Percentiles rank a stretch among this genome's conserved stretches.
These are phyloP conservation scores for Neelides folsomi DNA, from an alignment of 2,888 invertebrate species.

Conservation along the genomic window DNA sequence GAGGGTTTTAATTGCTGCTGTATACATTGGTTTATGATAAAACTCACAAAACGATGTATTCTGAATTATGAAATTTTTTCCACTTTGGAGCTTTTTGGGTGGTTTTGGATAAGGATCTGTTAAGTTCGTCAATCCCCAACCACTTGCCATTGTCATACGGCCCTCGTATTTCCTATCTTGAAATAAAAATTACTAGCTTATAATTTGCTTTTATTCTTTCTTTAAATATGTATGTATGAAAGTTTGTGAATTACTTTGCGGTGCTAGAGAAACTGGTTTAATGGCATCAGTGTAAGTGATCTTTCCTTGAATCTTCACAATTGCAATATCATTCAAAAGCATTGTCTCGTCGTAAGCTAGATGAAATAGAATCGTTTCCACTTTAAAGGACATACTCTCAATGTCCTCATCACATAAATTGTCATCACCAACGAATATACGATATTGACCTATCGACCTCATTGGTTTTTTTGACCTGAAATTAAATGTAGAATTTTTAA, in stretches of 20 bases:
- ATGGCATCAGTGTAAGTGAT: constrained; percentile 21
- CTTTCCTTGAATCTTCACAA: constrained; percentile 18
- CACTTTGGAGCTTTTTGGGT: constrained; percentile 18
- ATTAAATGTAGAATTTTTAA: too few species aligned
- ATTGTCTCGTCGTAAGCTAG: constrained; percentile 23
- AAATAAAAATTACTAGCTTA: too few species aligned
- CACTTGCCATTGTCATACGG: constrained; percentile 8
- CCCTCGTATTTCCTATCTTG: background rate
- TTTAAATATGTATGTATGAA: too few species aligned
- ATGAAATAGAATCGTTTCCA: constrained; percentile 23
- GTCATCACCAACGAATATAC: too few species aligned
- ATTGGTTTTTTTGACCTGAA: too few species aligned
- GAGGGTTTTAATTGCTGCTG: constrained; percentile 7
- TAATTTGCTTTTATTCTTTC: too few species aligned
- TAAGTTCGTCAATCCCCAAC: constrained; percentile 24
- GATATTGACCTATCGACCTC: too few species aligned
- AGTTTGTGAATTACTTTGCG: constrained; percentile 8
- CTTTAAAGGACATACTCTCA: constrained; percentile 7
- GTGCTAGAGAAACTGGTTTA: constrained; percentile 16
- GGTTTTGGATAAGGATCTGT: constrained; percentile 2
- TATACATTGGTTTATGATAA: constrained; percentile 10
- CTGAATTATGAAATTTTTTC: constrained; percentile 15
- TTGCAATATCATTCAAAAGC: constrained; percentile 24
- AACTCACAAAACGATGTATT: constrained; percentile 17
- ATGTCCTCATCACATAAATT: too few species aligned